phyloP scores from a whole-genome alignment of 2,113 vertebrate species.

The Bos javanicus region DNA sequence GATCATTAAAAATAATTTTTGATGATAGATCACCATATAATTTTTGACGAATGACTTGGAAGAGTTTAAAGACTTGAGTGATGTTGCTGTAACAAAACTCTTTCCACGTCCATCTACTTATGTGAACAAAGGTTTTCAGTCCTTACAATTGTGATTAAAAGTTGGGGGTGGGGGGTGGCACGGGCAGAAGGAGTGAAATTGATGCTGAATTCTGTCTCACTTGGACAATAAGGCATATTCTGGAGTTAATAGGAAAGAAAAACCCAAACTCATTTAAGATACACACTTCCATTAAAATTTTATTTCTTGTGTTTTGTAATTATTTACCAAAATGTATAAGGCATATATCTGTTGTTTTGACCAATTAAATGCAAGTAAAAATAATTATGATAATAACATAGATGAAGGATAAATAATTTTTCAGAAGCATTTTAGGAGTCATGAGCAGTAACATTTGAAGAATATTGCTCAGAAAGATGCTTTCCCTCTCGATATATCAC shows the following conservation, averaged over 20 bases:
- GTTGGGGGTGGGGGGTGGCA: rapidly evolving
- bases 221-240: neutral
- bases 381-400: neutral
- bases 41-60: constrained; percentile 48
- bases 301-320: neutral
- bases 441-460: neutral
- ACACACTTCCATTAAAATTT: neutral
- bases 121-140: neutral
- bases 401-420: neutral
- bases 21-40: constrained; percentile 59
- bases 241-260: neutral
- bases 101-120: neutral
- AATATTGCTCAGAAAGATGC: neutral
- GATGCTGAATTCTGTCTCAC: neutral
- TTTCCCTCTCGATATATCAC: neutral
- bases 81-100: neutral
- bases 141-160: constrained; percentile 16
- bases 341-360: neutral
- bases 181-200: neutral
- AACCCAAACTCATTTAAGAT: neutral
- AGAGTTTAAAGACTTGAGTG: constrained; percentile 38
- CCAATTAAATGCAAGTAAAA: neutral
- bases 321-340: neutral
- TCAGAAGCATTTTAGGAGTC: neutral
- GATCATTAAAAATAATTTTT: constrained; percentile 64